Base-by-base conservation (phyloP, 2,888 invertebrate genomes). In the Heteromyza rotundicornis region DNA sequence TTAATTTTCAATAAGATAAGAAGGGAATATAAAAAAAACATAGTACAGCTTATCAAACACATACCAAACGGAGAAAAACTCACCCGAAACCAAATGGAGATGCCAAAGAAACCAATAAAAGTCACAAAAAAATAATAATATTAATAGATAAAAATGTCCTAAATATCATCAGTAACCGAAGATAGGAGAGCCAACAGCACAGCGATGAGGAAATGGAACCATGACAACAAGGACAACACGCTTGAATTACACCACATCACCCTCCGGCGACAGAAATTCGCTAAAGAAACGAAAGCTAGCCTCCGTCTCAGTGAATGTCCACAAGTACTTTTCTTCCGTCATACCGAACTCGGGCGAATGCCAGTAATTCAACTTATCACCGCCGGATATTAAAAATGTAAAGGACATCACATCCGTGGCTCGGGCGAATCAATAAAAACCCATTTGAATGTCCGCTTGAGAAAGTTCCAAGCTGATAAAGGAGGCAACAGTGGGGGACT, bases 311-410 rank as follows among this genome's bases (percentile, higher is more conserved):
- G n/a, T n/a, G n/a, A n/a, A n/a, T 40, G 40, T n/a, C 40, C 47
- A 17, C n/a, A n/a, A n/a, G n/a, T n/a, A n/a, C n/a, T n/a, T n/a
- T n/a, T n/a, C n/a, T n/a, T n/a, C n/a, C n/a, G n/a, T n/a, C n/a
- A n/a, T n/a, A 19, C 7, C 3, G 19, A 47, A 19, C 19, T 5
- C 47, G 20, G 10, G 14, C 47, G 66, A 65, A 69, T 71, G 74
- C 71, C 77, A 75, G 79, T 79, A 80, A 79, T 78, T 80, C 78
- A 78, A 76, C 73, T 78, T 79, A 80, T 80, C 80, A 80, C 80
- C 80, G 79, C 78, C 79, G 80, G 79, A 79, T 80, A 79, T 79
- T 80, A 68, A 69, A 76, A 79, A 73, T 70, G 70, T 71, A 74
- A 72, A 74, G 77, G 78, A 79, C 74, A 77, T 77, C 70, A 74